Evolutionary conservation across 1,140 invertebrate species (phyloP), one percentile per base, ranked within the genome.

Genomic region (Drosophila eugracilis): DNA sequence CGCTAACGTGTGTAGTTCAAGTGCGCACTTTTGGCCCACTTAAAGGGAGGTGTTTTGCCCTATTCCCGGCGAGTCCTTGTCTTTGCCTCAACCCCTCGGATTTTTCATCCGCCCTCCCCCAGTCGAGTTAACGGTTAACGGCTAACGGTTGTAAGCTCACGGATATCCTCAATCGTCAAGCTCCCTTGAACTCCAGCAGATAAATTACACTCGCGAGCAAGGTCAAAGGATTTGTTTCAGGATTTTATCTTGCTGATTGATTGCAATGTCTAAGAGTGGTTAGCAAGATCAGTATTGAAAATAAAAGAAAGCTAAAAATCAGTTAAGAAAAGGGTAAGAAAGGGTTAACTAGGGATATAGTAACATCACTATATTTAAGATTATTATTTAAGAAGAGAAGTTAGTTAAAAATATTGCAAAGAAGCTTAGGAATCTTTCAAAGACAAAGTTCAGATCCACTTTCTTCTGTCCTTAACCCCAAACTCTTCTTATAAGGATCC

Each of bases 121-220:
- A 24, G 48, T n/a, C 45, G 65, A 48, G 74, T 71, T 78, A 71
- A 78, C 78, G 41, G 76, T 67, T 80, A 85, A 80, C 76, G 76
- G 57, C 66, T 76, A 85, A 86, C 58, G 52, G 74, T 81, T 86
- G 81, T 86, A 88, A 86, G 83, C 81, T 88, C 83, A 78, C 81
- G 81, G 81, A 86, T 70, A 78, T 86, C 83, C 81, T 81, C 77
- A 75, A 81, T 88, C 74, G 67, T 36, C 54, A 36, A 70, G 39
- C 42, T 42, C n/a, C 24, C 59, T 22, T 67, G 37, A 67, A 67
- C 62, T 66, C 45, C 17, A 52, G 17, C 53, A 45, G 49, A 86
- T 88, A 71, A 88, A 83, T 83, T 88, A 89, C 80, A 69, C 65
- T 69, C 22, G 1, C 14, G 15, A 28, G 28, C 45, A 44, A 3